Conservation (phyloP, 2,113 vertebrate genomes). For the Austrofundulus limnaeus region DNA sequence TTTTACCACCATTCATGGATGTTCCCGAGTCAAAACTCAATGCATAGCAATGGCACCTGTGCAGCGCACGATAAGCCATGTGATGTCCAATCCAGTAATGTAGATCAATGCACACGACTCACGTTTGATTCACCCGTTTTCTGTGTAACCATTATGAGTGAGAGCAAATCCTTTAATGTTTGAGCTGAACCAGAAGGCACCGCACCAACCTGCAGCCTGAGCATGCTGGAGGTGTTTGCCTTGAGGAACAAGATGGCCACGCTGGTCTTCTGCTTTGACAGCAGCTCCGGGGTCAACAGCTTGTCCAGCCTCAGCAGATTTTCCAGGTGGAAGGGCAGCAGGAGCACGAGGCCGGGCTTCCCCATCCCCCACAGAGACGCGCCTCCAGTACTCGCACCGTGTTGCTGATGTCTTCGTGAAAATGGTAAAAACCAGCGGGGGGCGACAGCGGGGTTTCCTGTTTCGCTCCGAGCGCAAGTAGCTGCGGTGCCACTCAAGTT, state of each 20-base stretch:
- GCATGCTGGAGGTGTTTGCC: slow-evolving; percentile 59
- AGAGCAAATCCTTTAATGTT: not conserved
- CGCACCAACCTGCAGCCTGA: slow-evolving; percentile 69
- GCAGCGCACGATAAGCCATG: too few species aligned
- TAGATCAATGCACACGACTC: too few species aligned
- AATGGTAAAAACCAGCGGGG: slow-evolving; percentile 58
- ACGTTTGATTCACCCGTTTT: too few species aligned
- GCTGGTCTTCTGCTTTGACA: slow-evolving; percentile 58
- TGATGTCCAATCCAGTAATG: too few species aligned
- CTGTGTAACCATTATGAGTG: too few species aligned
- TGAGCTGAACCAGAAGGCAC: not conserved
- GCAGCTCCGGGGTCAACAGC: slow-evolving; percentile 64
- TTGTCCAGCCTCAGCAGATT: slow-evolving; percentile 62
- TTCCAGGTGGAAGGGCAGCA: slow-evolving; percentile 75
- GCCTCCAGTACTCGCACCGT: slow-evolving; percentile 75
- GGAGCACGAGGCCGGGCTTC: slow-evolving; percentile 63
- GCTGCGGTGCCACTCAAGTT: not conserved
- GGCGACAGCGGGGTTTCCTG: slow-evolving; percentile 4
- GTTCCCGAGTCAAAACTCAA: too few species aligned
- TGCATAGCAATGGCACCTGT: too few species aligned
- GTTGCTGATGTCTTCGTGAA: slow-evolving; percentile 67
- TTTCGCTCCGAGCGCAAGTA: not conserved
- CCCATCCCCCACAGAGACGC: slow-evolving; percentile 58
- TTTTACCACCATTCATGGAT: too few species aligned
- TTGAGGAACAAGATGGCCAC: slow-evolving; percentile 65